These are phyloP conservation scores for Pelmatolapia mariae DNA, from an alignment of 2,113 vertebrate genomes.

Conservation along the genomic window DNA sequence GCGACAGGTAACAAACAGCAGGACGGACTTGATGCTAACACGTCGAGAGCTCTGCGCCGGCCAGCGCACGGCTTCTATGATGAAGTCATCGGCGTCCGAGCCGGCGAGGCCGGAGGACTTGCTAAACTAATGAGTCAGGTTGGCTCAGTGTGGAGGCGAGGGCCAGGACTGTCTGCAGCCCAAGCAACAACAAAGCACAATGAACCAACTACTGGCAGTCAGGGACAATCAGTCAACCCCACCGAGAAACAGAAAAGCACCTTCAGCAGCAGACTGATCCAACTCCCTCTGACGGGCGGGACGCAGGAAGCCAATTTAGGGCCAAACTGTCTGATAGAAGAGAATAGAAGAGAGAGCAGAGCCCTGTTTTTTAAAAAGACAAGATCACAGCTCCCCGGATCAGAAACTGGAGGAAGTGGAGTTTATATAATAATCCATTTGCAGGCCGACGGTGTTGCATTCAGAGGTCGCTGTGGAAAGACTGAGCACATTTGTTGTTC, in stretches of 20 bases:
- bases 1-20: neutral
- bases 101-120: neutral
- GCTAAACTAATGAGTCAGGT: conserved; percentile 35
- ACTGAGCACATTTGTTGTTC: neutral
- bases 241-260: conserved; percentile 28
- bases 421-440: neutral
- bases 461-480: neutral
- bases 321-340: neutral
- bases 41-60: neutral
- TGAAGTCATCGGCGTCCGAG: neutral
- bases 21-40: neutral
- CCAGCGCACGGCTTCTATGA: neutral
- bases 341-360: neutral
- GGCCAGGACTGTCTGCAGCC: conserved; percentile 18
- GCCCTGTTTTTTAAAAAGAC: neutral
- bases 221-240: conserved; percentile 28
- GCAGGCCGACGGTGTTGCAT: neutral
- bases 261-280: conserved; percentile 42
- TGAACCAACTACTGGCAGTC: conserved; percentile 30
- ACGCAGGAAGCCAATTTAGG: conserved; percentile 11
- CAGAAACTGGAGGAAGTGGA: neutral
- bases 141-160: neutral
- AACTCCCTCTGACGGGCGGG: conserved; percentile 8
- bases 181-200: conserved; percentile 15
- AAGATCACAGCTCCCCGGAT: neutral